Evolutionary conservation across 2,113 vertebrate genomes (phyloP), one percentile per base, ranked within the genome.

Genomic region (Tor tambroides): DNA sequence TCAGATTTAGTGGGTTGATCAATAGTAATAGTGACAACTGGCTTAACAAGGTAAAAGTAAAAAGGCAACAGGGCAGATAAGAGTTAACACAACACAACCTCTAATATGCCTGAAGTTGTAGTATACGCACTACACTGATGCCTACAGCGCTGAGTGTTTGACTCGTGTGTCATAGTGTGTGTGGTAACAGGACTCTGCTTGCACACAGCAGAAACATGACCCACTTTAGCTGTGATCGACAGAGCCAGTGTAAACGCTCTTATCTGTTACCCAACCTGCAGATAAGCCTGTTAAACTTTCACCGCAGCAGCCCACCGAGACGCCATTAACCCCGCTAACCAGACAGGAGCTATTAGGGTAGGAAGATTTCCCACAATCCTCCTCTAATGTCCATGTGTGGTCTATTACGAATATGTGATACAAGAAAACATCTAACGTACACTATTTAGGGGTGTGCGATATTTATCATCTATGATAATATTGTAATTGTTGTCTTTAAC

Each of bases 261-360:
- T 94, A 95, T 95, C 94, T 85, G 85, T 92, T 92, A 91, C 89
- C 83, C 91, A 86, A 92, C 87, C 88, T 88, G 80, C 90, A 91
- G 94, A 94, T 87, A 91, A 89, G 93, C 92, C 92, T 91, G 95
- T 95, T 95, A 93, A 94, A 93, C 88, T 94, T 94, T 94, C 91
- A 93, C 93, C 91, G 90, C 77, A 90, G 89, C 87, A 82, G 86
- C 89, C 90, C 80, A 80, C 56, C 72, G 51, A 89, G 86, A 26
- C 38, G 26, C 63, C 26, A 71, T 83, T 35, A 71, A 71, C 43
- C 11, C 26, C 9, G 1, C 80, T 49, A 67, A 82, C 61, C 38
- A 67, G 38, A 49, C 28, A 71, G 19, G n/a, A 51, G 63, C 26
- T 49, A 67, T 71, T 19, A 9, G 15, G 26, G 15, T 69, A 41